A percentile compares a stretch with the other conserved stretches of the same genome.
phyloP scores from a whole-genome alignment of 1,140 invertebrate genomes.

The Aphis gossypii region DNA sequence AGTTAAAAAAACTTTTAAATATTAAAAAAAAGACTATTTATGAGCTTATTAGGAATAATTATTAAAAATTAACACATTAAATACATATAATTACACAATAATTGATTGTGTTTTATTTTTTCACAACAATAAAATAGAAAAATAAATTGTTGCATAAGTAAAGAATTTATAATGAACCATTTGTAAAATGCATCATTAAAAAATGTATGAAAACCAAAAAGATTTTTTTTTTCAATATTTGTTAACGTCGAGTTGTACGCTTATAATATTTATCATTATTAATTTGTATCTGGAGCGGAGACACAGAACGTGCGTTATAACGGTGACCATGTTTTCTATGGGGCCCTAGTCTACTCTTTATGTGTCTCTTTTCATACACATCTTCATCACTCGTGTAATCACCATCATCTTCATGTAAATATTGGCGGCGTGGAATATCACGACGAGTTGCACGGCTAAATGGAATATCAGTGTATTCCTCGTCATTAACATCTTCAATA shows the following conservation, averaged over 20 bases:
- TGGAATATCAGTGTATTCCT: conserved; percentile 23
- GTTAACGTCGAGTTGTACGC: conserved; percentile 43
- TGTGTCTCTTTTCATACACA: conserved; percentile 18
- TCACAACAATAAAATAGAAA: conserved; percentile 46
- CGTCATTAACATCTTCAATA: conserved; percentile 40
- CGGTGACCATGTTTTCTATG: conserved; percentile 45
- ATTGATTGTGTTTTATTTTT: conserved; percentile 42
- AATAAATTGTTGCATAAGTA: not conserved
- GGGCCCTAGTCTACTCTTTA: conserved; percentile 44
- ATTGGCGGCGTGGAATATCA: conserved; percentile 44
- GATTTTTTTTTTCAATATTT: not conserved
- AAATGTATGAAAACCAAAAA: conserved; percentile 1
- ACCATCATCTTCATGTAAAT: conserved; percentile 47
- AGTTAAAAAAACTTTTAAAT: not conserved
- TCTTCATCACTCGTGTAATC: conserved; percentile 43
- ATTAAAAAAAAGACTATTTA: not conserved
- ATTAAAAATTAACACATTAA: not conserved
- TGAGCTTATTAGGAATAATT: conserved; percentile 6
- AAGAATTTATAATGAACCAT: not conserved
- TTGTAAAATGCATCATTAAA: not conserved
- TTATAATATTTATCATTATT: conserved; percentile 55
- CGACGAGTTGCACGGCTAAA: conserved; percentile 52
- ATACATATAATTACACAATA: conserved; percentile 19
- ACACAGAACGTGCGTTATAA: conserved; percentile 35
- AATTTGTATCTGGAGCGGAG: conserved; percentile 52